Base-by-base conservation (phyloP, 2,888 invertebrate genomes). In the Nomada goodeniana region DNA sequence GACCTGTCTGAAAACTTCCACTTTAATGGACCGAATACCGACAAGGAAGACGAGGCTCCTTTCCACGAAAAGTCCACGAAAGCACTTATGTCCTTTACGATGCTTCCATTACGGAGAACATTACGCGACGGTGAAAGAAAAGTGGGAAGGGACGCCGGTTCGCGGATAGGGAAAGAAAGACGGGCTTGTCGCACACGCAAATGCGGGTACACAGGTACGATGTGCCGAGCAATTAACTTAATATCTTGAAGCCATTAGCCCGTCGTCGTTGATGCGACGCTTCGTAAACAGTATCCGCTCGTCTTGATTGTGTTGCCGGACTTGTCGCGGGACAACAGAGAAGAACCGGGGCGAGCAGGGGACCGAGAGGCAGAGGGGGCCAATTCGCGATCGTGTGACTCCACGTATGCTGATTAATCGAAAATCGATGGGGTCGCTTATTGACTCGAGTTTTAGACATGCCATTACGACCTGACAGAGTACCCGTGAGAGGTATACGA, bases 221-320 rank as follows among this genome's bases (percentile, higher is more conserved):
- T 85, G 86, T 86, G 85, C 80, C 86, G 80, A 84, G 86, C 89
- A 90, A 89, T 90, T 90, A 90, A 90, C 85, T 87, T 90, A 90
- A 90, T 87, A 90, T 90, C 88, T 90, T 87, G 78, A 78, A 86
- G 87, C 90, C 86, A 90, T 90, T 89, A 90, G 86, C 87, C 79
- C 83, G 86, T 85, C 85, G 82, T 77, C 88, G 83, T 74, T 84
- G 84, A 77, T 82, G 81, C 80, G 88, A 87, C 85, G 86, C 83
- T 88, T 79, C 77, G 88, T 82, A 88, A 88, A 88, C 88, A 88
- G 76, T 85, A 83, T 82, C 85, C 73, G 85, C 86, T 83, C 82
- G 88, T 86, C 87, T 86, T 79, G 86, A 87, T 86, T 86, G 82
- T 80, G 76, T 87, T 87, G 82, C 79, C 74, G 64, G 77, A 69